These are phyloP conservation scores for Cheracebus regulus DNA, from an alignment of 2,797 vertebrate species.

Conservation along the genomic window DNA sequence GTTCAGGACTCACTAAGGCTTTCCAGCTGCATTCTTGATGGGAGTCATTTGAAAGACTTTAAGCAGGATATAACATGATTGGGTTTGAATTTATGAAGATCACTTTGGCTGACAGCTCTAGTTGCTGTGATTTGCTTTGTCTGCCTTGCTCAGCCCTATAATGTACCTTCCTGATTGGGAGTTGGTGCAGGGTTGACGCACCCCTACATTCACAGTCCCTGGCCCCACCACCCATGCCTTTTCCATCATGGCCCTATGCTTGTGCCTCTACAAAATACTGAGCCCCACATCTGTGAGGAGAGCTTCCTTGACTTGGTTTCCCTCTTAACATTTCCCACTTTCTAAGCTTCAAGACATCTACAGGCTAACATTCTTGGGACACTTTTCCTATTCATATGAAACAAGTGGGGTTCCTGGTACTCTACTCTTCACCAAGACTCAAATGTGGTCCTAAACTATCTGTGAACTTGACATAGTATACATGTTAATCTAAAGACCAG, in stretches of 20 bases:
- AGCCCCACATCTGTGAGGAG: background rate
- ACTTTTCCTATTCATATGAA: background rate
- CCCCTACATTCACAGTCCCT: background rate
- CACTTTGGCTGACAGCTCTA: background rate
- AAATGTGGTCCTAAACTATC: background rate
- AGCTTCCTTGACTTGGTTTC: background rate
- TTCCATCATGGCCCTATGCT: too few relatives aligned
- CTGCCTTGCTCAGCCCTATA: background rate
- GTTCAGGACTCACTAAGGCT: rapidly evolving
- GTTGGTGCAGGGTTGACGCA: rapidly evolving
- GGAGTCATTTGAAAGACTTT: background rate
- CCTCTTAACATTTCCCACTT: background rate
- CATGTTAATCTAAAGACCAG: conserved; percentile 5
- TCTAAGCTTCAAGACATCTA: background rate
- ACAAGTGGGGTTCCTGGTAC: background rate
- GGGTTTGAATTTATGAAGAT: background rate
- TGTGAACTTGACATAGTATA: background rate
- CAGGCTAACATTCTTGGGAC: background rate
- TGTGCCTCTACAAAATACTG: background rate
- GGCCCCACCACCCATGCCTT: background rate
- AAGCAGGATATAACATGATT: background rate
- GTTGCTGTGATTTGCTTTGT: background rate
- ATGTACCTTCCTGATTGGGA: background rate
- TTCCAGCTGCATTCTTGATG: background rate
- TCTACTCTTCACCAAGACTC: background rate